Evolutionary conservation across 2,888 invertebrate genomes (phyloP).

Genomic region (Polietes domitor): DNA sequence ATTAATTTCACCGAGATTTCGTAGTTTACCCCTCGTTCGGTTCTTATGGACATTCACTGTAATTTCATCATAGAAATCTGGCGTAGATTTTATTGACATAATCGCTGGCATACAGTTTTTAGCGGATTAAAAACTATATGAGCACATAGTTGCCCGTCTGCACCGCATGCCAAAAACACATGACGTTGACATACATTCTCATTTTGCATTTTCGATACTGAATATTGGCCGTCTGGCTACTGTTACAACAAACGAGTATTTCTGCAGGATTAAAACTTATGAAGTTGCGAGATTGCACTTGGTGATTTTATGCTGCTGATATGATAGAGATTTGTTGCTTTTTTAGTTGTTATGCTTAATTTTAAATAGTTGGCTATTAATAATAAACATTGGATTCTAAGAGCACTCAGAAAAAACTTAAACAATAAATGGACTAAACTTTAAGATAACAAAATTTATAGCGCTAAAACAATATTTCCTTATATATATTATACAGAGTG

Average conservation of each 20-base stretch:
- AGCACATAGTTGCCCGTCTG: too few relatives aligned
- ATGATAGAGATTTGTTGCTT: conserved; percentile 53
- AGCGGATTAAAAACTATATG: conserved; percentile 48
- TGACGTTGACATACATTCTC: too few relatives aligned
- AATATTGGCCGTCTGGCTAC: too few relatives aligned
- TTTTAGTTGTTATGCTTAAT: conserved; percentile 53
- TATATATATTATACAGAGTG: too few relatives aligned
- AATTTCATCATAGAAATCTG: conserved; percentile 54
- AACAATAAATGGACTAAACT: too few relatives aligned
- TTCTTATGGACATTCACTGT: not conserved
- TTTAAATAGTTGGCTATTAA: conserved; percentile 56
- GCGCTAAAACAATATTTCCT: too few relatives aligned
- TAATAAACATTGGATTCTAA: conserved; percentile 39
- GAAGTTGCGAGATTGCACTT: not conserved
- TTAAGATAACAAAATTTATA: too few relatives aligned
- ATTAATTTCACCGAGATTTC: conserved; percentile 33
- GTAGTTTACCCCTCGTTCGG: not conserved
- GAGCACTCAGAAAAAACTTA: conserved; percentile 23
- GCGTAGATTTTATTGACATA: conserved; percentile 65
- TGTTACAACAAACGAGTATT: too few relatives aligned
- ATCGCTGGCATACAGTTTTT: conserved; percentile 56
- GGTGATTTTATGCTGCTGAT: conserved; percentile 45
- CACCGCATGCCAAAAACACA: too few relatives aligned
- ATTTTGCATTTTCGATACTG: too few relatives aligned
- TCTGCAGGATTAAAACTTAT: too few relatives aligned